These are phyloP conservation scores for Catalaphyllia jardinei DNA, from an alignment of 64 coral and sea anemone genomes.

Conservation along the genomic window DNA sequence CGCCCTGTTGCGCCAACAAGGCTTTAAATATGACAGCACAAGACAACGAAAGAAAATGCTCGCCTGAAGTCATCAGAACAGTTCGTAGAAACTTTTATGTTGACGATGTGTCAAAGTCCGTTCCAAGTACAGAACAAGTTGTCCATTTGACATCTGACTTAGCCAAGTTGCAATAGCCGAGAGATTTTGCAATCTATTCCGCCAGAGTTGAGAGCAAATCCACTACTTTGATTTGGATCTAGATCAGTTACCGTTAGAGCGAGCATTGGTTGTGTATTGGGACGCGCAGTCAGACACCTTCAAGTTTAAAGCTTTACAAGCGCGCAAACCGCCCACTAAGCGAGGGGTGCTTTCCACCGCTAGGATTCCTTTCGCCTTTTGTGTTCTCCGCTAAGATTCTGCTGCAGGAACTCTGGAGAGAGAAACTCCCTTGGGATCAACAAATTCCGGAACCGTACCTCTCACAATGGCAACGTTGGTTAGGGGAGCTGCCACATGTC, in stretches of 20 bases:
- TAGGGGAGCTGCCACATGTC: neutral
- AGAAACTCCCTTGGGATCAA: no score
- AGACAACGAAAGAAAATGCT: conserved; percentile 15
- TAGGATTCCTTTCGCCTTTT: no score
- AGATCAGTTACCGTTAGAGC: conserved; percentile 43
- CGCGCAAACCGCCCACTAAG: no score
- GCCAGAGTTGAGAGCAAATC: conserved; percentile 15
- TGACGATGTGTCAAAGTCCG: conserved; percentile 35
- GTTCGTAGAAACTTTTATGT: conserved; percentile 52
- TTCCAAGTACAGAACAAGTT: neutral
- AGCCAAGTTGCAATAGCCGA: conserved; percentile 29
- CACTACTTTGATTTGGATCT: conserved; percentile 31
- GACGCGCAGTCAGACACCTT: conserved; percentile 38
- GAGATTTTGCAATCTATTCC: conserved; percentile 31
- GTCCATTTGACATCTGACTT: neutral
- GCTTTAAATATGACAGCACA: conserved; percentile 23
- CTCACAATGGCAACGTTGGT: no score
- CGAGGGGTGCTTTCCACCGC: neutral
- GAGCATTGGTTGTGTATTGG: conserved; percentile 56
- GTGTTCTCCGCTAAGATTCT: no score
- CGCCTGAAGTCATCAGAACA: neutral
- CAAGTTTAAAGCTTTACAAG: conserved; percentile 14
- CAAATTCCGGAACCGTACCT: neutral
- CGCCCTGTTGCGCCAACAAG: conserved; percentile 37
- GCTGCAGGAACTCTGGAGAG: no score